Conservation (phyloP, 2,888 invertebrate species). For the Agonopterix arenella region DNA sequence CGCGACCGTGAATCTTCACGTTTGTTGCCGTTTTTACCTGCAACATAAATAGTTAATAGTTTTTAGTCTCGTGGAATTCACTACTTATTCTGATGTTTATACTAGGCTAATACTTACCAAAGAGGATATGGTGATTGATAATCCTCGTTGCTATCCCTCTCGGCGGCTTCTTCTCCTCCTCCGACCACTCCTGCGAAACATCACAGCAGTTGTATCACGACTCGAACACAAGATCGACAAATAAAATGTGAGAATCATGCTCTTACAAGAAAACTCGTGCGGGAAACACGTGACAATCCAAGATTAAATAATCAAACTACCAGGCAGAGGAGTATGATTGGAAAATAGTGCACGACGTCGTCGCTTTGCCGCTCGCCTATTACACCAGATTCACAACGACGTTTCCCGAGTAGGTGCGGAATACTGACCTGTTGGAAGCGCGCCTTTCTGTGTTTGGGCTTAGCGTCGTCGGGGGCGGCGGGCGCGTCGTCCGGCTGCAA, state of each 20-base stretch:
- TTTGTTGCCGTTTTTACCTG: slow-evolving; percentile 72
- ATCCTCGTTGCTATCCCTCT: slow-evolving; percentile 74
- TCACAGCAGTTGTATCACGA: neutral
- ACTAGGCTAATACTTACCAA: slow-evolving; percentile 41
- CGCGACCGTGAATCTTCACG: slow-evolving; percentile 65
- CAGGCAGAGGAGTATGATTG: neutral
- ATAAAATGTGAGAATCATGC: neutral
- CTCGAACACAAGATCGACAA: too few species aligned
- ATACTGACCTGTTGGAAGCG: slow-evolving; percentile 87
- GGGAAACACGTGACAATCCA: neutral
- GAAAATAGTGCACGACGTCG: neutral
- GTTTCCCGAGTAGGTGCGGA: slow-evolving; percentile 4
- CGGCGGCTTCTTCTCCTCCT: slow-evolving; percentile 71
- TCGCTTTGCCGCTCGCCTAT: slow-evolving; percentile 1
- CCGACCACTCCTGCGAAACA: slow-evolving; percentile 64
- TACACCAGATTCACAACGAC: neutral
- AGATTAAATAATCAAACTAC: neutral
- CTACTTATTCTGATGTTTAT: too few species aligned
- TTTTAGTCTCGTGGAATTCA: too few species aligned
- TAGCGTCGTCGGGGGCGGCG: slow-evolving; percentile 63
- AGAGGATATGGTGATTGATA: slow-evolving; percentile 73
- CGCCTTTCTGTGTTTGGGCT: slow-evolving; percentile 90
- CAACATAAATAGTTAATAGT: neutral
- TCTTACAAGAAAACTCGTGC: neutral
- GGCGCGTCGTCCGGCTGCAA: slow-evolving; percentile 54